Base-by-base conservation (phyloP, 35 echinoderm and acorn worm genomes). In the Heliocidaris tuberculata region DNA sequence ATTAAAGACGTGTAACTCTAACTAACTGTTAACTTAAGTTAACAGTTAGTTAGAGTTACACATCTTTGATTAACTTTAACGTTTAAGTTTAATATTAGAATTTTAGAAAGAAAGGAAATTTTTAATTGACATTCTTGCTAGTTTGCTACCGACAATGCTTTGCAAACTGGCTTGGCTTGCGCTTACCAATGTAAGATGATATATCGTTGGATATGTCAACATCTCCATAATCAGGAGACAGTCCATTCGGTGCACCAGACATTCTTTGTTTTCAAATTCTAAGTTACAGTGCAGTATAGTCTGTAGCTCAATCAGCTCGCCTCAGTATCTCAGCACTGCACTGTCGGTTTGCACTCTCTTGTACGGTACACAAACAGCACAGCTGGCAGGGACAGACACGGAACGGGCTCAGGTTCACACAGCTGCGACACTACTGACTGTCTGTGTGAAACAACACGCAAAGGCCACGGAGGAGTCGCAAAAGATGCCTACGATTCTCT, bases 111-210 rank as follows among this genome's bases (percentile, higher is more conserved):
- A n/a, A n/a, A n/a, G n/a, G n/a, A n/a, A n/a, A n/a, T n/a, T n/a
- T n/a, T n/a, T n/a, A n/a, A n/a, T n/a, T n/a, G n/a, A n/a, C n/a
- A n/a, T n/a, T n/a, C n/a, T n/a, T n/a, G n/a, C n/a, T n/a, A n/a
- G n/a, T n/a, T n/a, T n/a, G n/a, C n/a, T n/a, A n/a, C 35, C 35
- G 35, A 42, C 35, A 0, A 42, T 42, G n/a, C n/a, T n/a, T n/a
- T n/a, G 35, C 35, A 42, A 3, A 42, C 35, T 1, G 35, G 35
- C 35, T 42, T 42, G 35, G n/a, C 65, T 78, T 78, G 27, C 65
- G n/a, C 65, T 78, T 78, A 78, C 65, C 65, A 78, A 78, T 78
- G 27, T 78, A 78, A 78, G 65, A 78, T 78, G 65, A 78, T n/a
- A 78, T 78, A 78, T 78, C 65, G 27, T 78, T 78, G 19, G 65